Percentiles rank a stretch among this genome's conserved stretches.
phyloP scores from a whole-genome alignment of 2,888 invertebrate genomes.

The Amphipyra tragopoginis region DNA sequence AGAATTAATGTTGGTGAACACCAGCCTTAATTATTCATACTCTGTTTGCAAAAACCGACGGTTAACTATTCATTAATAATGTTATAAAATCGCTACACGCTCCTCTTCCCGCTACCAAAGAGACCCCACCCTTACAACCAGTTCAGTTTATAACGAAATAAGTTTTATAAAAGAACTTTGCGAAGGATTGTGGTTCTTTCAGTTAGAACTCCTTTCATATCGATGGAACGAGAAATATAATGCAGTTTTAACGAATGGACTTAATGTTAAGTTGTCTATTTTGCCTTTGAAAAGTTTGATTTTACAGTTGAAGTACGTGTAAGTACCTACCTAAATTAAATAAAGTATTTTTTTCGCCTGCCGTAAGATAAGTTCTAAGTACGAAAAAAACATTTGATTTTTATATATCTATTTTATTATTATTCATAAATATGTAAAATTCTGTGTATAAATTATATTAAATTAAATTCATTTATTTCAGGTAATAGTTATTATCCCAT shows the following conservation, averaged over 20 bases:
- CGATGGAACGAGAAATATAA: slow-evolving; percentile 65
- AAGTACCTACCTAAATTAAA: neutral
- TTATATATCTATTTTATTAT: no score
- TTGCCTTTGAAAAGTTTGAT: slow-evolving; percentile 24
- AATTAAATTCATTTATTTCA: no score
- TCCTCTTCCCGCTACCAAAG: slow-evolving; percentile 10
- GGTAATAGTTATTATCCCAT: no score
- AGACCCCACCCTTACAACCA: slow-evolving; percentile 50
- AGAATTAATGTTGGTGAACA: no score
- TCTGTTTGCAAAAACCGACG: no score
- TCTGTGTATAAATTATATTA: no score
- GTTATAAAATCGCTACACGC: slow-evolving; percentile 10
- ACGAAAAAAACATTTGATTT: no score
- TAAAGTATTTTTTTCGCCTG: neutral
- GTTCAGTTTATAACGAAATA: slow-evolving; percentile 69
- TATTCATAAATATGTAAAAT: no score
- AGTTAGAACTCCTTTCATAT: slow-evolving; percentile 63
- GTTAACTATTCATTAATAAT: no score
- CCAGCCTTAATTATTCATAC: no score
- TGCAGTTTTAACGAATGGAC: slow-evolving; percentile 69
- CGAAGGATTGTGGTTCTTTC: slow-evolving; percentile 76
- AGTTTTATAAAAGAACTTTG: slow-evolving; percentile 77
- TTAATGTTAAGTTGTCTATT: slow-evolving; percentile 45
- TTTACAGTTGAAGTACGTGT: neutral
- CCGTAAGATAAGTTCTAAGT: neutral